Evolutionary conservation across 2,888 invertebrate genomes (phyloP), one percentile per base, ranked within the genome.

Genomic region (Hartigia nigra): DNA sequence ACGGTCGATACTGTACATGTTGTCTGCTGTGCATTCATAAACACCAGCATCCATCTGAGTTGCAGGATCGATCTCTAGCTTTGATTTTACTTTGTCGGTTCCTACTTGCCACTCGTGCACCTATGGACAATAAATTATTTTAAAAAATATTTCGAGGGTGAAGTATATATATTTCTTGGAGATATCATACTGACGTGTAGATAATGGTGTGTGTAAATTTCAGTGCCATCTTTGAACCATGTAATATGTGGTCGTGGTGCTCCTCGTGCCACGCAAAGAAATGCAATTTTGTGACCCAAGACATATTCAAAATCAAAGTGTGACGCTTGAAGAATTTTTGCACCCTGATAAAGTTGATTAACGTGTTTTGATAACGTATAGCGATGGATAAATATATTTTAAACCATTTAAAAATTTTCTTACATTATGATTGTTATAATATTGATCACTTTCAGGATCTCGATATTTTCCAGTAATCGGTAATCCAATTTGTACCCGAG

Each of bases 31-130:
- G 88, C 98, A 98, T 91, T 98, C 98, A 91, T 98, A 98, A 31
- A 97, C 95, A n/a, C 98, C 98, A 14, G 97, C 97, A 90, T 98
- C 98, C 97, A 97, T 98, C 93, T 98, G 98, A 4, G 98, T 97
- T 0, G 98, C 98, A 12, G 98, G 98, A 91, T 98, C 98, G 76
- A 98, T 98, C 93, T 98, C 98, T 87, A 98, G 94, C 93, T 98
- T 98, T 36, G 97, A 97, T 92, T 98, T 98, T 70, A 98, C 96
- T 86, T 94, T 95, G 88, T 97, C 97, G 1, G 95, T 94, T 12
- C 95, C 96, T 82, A 96, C 95, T 85, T 95, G 94, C 97, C 97
- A 98, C 92, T 97, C 97, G 92, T 98, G 97, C 70, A 97, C 96
- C 97, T 97, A 84, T 83, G 81, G 76, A 82, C 78, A 36, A 70